Percentiles rank a stretch among this genome's conserved stretches.
Conservation (phyloP, 2,888 invertebrate genomes). For the Trichacis sp. region DNA sequence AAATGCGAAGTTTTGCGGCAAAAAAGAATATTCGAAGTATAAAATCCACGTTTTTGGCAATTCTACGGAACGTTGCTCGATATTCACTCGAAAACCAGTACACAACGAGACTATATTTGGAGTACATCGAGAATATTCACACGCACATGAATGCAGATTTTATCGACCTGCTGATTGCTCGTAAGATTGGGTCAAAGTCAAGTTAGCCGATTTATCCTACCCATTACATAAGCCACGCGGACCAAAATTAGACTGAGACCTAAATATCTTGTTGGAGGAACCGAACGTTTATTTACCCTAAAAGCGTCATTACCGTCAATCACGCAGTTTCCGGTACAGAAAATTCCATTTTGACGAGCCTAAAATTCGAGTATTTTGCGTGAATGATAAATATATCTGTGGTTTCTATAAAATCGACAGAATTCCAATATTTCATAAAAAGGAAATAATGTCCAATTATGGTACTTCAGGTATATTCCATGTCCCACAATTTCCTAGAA, state of each 20-base stretch:
- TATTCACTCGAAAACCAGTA: not conserved
- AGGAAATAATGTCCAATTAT: too few relatives aligned
- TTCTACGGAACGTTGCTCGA: not conserved
- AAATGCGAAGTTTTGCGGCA: too few relatives aligned
- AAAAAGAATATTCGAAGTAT: too few relatives aligned
- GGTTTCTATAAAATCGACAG: too few relatives aligned
- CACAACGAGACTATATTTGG: not conserved
- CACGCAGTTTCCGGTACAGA: not conserved
- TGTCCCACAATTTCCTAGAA: too few relatives aligned
- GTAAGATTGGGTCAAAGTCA: not conserved
- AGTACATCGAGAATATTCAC: not conserved
- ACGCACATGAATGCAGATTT: not conserved
- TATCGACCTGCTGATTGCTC: not conserved
- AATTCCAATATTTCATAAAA: too few relatives aligned
- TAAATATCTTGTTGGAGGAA: not conserved
- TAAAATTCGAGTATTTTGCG: too few relatives aligned
- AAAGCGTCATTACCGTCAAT: not conserved
- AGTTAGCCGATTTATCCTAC: not conserved
- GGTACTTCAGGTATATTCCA: too few relatives aligned
- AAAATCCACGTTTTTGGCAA: conserved; percentile 17
- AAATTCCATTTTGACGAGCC: too few relatives aligned
- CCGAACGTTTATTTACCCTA: not conserved
- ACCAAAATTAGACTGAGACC: not conserved
- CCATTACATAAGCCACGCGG: not conserved
- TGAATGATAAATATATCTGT: too few relatives aligned